Percentiles rank a stretch among this genome's conserved stretches.
Conservation (phyloP, 2,888 invertebrate species). For the Halocaridina rubra region DNA sequence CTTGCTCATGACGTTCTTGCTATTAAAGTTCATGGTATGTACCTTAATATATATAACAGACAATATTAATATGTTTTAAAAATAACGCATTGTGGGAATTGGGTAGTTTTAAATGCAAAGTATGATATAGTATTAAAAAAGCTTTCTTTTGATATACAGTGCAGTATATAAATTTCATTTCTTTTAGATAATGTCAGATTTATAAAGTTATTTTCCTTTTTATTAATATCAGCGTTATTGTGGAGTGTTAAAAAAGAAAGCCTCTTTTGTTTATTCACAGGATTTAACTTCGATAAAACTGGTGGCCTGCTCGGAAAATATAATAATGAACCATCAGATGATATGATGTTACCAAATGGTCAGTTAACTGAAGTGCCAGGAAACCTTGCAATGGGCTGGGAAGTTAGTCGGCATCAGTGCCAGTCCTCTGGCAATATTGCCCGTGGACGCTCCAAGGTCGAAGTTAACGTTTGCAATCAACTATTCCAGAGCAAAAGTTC, state of each 20-base stretch:
- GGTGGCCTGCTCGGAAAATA: slow-evolving; percentile 58
- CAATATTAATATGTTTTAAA: too few species aligned
- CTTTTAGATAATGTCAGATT: neutral
- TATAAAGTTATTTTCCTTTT: neutral
- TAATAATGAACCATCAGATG: slow-evolving; percentile 57
- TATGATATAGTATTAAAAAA: too few species aligned
- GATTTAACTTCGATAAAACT: slow-evolving; percentile 48
- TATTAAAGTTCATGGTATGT: slow-evolving; percentile 32
- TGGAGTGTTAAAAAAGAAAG: too few species aligned
- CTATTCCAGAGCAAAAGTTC: slow-evolving; percentile 42
- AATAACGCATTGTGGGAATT: too few species aligned
- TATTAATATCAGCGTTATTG: too few species aligned
- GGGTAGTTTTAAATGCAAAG: too few species aligned
- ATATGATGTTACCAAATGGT: slow-evolving; percentile 39
- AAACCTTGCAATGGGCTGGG: slow-evolving; percentile 41
- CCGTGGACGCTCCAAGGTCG: slow-evolving; percentile 6
- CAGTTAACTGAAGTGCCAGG: slow-evolving; percentile 1
- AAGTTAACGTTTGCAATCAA: slow-evolving; percentile 10
- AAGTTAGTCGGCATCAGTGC: slow-evolving; percentile 25
- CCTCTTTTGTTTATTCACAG: slow-evolving; percentile 15
- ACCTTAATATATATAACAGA: too few species aligned
- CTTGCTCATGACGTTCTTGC: slow-evolving; percentile 55
- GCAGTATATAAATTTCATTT: too few species aligned
- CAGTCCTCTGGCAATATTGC: slow-evolving; percentile 34
- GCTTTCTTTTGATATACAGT: too few species aligned